A percentile compares a stretch with the other conserved stretches of the same genome.
Conservation (phyloP, 2,797 vertebrate species). For the Acipenser oxyrinchus region DNA sequence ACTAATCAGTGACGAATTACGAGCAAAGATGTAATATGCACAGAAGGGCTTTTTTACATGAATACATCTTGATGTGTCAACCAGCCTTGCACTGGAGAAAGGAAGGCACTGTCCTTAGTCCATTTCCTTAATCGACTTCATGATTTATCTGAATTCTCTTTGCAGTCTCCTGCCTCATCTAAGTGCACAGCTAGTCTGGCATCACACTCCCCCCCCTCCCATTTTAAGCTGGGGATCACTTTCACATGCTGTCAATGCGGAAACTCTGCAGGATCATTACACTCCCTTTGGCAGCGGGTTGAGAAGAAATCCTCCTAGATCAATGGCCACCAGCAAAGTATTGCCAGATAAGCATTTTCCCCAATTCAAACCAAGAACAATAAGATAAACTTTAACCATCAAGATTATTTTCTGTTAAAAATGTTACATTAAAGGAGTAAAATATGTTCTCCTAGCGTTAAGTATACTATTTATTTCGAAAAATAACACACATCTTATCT, state of each 20-base stretch:
- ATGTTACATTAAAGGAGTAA: too few species aligned
- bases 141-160: not conserved
- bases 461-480: too few species aligned
- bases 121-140: not conserved
- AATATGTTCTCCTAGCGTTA: too few species aligned
- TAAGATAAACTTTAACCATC: too few species aligned
- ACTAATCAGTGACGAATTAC: not conserved
- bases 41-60: not conserved
- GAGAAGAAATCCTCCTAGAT: constrained; percentile 11
- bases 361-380: not conserved
- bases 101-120: not conserved
- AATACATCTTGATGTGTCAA: not conserved
- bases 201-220: not conserved
- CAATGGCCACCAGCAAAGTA: constrained; percentile 8
- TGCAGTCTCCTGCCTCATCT: not conserved
- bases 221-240: not conserved
- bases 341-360: not conserved
- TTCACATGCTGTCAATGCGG: too few species aligned
- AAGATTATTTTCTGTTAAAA: too few species aligned
- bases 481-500: too few species aligned
- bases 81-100: too few species aligned
- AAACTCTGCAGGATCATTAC: too few species aligned
- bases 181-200: not conserved
- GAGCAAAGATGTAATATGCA: not conserved
- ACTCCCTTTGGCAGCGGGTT: constrained; percentile 13